Evolutionary conservation across 2,888 invertebrate genomes (phyloP).

Genomic region (Leptopilina myrica): DNA sequence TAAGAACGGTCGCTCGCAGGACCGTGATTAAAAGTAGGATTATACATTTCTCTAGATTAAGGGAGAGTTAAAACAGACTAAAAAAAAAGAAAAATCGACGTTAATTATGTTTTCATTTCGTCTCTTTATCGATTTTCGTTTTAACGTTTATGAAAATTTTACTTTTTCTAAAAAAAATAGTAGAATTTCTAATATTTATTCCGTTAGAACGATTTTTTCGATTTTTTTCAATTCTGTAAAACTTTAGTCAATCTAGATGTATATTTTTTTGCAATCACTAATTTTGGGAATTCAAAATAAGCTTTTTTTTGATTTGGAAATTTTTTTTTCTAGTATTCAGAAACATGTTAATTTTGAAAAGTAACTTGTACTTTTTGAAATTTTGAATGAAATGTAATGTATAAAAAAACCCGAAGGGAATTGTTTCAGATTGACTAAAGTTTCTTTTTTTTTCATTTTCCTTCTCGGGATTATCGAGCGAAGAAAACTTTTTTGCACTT

Average conservation of each 20-base stretch:
- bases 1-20: slow-evolving; percentile 41
- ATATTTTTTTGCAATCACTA: no score
- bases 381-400: neutral
- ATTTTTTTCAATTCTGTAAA: neutral
- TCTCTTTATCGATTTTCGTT: slow-evolving; percentile 11
- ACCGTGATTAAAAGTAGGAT: slow-evolving; percentile 35
- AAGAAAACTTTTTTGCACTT: slow-evolving; percentile 24
- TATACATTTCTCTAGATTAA: slow-evolving; percentile 35
- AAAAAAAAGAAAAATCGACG: slow-evolving; percentile 1
- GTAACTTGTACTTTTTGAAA: no score
- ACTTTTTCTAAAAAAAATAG: no score
- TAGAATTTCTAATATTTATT: neutral
- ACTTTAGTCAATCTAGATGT: slow-evolving; percentile 9
- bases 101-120: slow-evolving; percentile 16
- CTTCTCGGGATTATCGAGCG: slow-evolving; percentile 9
- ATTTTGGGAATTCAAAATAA: no score
- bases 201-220: slow-evolving; percentile 18
- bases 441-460: neutral
- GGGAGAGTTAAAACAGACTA: slow-evolving; percentile 40
- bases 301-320: no score
- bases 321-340: no score
- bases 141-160: neutral
- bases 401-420: neutral
- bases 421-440: slow-evolving; percentile 27
- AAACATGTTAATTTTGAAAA: neutral